Evolutionary conservation across 1,140 invertebrate species (phyloP).

Genomic region (Lerema accius): DNA sequence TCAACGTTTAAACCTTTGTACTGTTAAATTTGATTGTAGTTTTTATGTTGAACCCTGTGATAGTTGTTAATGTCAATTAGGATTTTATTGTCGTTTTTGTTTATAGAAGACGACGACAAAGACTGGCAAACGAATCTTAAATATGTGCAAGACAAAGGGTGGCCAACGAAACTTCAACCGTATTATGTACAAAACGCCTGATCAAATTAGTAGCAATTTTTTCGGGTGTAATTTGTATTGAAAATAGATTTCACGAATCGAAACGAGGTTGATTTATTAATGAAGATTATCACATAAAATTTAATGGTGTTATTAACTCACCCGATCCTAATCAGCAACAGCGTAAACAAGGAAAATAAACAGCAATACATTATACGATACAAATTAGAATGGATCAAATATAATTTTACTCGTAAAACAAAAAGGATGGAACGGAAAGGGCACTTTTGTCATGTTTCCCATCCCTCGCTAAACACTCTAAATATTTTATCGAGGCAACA

Average conservation of each 20-base stretch:
- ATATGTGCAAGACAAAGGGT: no score
- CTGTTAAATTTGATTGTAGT: constrained; percentile 28
- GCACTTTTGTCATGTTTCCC: constrained; percentile 10
- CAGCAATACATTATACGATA: constrained; percentile 12
- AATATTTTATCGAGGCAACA: constrained; percentile 19
- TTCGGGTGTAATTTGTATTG: no score
- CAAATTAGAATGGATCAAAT: constrained; percentile 22
- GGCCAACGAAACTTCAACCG: no score
- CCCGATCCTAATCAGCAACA: not conserved
- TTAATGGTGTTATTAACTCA: not conserved
- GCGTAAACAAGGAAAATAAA: constrained; percentile 1
- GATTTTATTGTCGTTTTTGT: no score
- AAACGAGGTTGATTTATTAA: no score
- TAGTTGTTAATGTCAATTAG: no score
- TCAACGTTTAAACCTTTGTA: constrained; percentile 43
- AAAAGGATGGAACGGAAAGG: constrained; percentile 7
- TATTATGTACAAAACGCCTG: no score
- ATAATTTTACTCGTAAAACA: constrained; percentile 8
- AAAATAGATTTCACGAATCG: no score
- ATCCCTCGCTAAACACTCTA: constrained; percentile 21
- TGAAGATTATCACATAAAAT: not conserved
- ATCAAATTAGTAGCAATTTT: no score
- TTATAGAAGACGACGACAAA: no score
- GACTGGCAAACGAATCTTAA: no score
- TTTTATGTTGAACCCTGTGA: constrained; percentile 13